Evolutionary conservation across 1,140 invertebrate species (phyloP).

Genomic region (Conopomorpha cramerella): DNA sequence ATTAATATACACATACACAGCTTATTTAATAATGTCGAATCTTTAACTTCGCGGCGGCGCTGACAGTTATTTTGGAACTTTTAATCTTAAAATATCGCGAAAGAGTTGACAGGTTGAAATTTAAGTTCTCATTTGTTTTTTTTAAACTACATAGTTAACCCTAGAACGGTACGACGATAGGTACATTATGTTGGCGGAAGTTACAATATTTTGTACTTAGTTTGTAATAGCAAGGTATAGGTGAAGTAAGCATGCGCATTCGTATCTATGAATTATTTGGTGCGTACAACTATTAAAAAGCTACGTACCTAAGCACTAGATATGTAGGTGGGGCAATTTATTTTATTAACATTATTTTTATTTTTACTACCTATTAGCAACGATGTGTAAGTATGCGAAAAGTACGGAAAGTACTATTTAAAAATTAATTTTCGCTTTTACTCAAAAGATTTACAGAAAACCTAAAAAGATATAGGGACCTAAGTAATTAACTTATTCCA

Average conservation of each 20-base stretch:
- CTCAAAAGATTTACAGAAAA: too few relatives aligned
- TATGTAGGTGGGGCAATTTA: not conserved
- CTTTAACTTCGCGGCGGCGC: not conserved
- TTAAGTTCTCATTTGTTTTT: not conserved
- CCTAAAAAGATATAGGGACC: too few relatives aligned
- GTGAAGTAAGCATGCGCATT: not conserved
- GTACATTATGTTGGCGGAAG: too few relatives aligned
- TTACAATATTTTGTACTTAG: not conserved
- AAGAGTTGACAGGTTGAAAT: not conserved
- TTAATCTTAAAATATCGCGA: not conserved
- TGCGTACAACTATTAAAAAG: not conserved
- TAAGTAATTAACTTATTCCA: too few relatives aligned
- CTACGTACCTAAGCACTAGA: not conserved
- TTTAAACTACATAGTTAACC: not conserved
- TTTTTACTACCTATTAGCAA: not conserved
- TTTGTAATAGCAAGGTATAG: not conserved
- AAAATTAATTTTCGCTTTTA: too few relatives aligned
- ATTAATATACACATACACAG: conserved; percentile 59
- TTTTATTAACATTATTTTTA: conserved; percentile 1
- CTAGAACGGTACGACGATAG: too few relatives aligned
- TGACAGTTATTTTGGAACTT: not conserved
- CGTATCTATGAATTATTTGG: not conserved
- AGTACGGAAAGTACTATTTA: too few relatives aligned
- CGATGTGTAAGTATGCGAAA: too few relatives aligned
- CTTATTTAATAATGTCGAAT: conserved; percentile 16